phyloP scores from a whole-genome alignment of 2,797 vertebrate genomes.

The Syndactyla subalaris region DNA sequence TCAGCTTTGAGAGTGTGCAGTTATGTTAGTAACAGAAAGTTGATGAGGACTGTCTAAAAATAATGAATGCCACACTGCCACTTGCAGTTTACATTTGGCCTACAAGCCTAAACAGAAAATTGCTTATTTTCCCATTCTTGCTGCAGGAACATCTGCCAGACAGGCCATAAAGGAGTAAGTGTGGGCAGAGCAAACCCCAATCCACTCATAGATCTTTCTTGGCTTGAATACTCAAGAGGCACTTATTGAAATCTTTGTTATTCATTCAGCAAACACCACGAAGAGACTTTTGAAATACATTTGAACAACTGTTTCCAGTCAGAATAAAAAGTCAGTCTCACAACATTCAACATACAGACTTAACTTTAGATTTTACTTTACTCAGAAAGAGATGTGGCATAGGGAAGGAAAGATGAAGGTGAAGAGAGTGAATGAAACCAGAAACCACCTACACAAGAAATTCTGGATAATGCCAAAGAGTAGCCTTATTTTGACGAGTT shows the following conservation, averaged over 20 bases:
- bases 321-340: not conserved
- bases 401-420: not conserved
- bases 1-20: not conserved
- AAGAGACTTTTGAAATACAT: not conserved
- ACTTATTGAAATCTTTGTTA: not conserved
- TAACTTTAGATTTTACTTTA: not conserved
- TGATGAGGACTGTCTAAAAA: not conserved
- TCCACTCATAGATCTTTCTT: not conserved
- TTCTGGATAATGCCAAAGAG: not conserved
- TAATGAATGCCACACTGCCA: not conserved
- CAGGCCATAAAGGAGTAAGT: not conserved
- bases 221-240: not conserved
- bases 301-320: not conserved
- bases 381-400: not conserved
- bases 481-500: not conserved
- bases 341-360: not conserved
- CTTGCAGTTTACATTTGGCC: not conserved
- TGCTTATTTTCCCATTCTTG: not conserved
- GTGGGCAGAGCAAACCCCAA: not conserved
- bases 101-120: not conserved
- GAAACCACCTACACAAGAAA: not conserved
- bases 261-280: not conserved
- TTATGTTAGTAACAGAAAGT: not conserved
- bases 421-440: not conserved
- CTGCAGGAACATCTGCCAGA: constrained; percentile 4